Evolutionary conservation across 2,888 invertebrate genomes (phyloP).

Genomic region (Amblyteles armatorius): DNA sequence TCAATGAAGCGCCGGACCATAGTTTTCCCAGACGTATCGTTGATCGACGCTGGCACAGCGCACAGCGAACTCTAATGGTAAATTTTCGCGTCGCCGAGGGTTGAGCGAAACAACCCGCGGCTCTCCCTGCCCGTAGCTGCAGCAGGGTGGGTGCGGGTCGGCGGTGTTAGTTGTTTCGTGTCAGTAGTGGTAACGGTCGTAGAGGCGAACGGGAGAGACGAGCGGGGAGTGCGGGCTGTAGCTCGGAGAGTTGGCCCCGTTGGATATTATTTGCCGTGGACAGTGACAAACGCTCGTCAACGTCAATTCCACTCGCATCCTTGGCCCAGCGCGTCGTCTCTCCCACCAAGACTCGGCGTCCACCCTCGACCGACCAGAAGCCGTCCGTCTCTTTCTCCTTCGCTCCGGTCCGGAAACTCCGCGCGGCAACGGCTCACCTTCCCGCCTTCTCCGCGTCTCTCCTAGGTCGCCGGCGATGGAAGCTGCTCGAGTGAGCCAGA

Average conservation of each 20-base stretch:
- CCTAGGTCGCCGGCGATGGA: constrained; percentile 25
- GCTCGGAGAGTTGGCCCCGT: constrained; percentile 75
- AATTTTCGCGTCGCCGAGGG: constrained; percentile 10
- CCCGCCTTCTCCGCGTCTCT: constrained; percentile 70
- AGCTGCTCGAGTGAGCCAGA: constrained; percentile 64
- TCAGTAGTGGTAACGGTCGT: constrained; percentile 42
- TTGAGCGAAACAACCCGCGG: background rate
- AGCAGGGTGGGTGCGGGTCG: background rate
- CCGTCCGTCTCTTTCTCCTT: constrained; percentile 57
- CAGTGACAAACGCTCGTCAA: constrained; percentile 84
- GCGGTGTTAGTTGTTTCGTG: constrained; percentile 16
- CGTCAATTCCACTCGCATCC: constrained; percentile 81
- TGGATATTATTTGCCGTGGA: constrained; percentile 83
- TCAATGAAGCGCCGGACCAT: background rate
- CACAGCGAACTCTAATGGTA: background rate
- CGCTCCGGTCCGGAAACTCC: constrained; percentile 46
- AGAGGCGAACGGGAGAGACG: constrained; percentile 26
- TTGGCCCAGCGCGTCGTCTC: constrained; percentile 66
- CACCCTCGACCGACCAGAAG: constrained; percentile 20
- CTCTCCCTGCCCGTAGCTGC: background rate
- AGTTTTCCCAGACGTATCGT: background rate
- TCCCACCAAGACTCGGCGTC: constrained; percentile 50
- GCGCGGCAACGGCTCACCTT: constrained; percentile 59
- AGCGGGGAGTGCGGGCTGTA: constrained; percentile 65
- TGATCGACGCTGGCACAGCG: constrained; percentile 7